Evolutionary conservation across 2,888 invertebrate species (phyloP).

Genomic region (Drosophila recens): DNA sequence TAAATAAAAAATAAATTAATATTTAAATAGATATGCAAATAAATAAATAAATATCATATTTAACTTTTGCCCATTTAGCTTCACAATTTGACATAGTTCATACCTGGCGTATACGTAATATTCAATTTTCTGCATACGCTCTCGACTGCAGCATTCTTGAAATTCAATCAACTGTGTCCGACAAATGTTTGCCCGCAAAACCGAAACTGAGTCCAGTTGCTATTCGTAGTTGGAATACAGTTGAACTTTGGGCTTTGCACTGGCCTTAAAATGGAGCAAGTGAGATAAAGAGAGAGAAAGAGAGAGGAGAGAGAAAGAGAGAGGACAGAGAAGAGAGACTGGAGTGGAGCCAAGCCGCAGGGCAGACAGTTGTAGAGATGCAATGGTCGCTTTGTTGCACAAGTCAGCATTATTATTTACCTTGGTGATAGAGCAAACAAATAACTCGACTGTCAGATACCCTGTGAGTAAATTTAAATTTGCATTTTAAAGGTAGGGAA

Average conservation of each 20-base stretch:
- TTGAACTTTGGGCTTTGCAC: neutral
- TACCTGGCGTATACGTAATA: constrained; percentile 31
- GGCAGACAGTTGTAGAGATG: constrained; percentile 10
- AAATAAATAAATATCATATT: no score
- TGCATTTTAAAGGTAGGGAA: neutral
- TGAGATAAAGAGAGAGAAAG: neutral
- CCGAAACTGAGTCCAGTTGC: constrained; percentile 40
- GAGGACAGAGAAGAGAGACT: neutral
- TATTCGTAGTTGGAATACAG: constrained; percentile 30
- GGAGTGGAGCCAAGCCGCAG: constrained; percentile 17
- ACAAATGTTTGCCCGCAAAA: constrained; percentile 57
- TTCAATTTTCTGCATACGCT: constrained; percentile 1
- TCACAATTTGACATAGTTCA: neutral
- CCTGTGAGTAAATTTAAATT: neutral
- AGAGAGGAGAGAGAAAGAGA: no score
- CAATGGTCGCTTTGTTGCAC: constrained; percentile 6
- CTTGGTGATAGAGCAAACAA: neutral
- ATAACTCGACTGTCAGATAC: neutral
- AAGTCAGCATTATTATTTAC: constrained; percentile 7
- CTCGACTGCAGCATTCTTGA: neutral
- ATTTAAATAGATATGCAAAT: no score
- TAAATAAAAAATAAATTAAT: no score
- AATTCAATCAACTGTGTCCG: constrained; percentile 36
- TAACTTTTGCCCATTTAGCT: constrained; percentile 22
- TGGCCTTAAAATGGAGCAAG: neutral